phyloP scores from a whole-genome alignment of 2,113 vertebrate genomes.

The Octodon degus region DNA sequence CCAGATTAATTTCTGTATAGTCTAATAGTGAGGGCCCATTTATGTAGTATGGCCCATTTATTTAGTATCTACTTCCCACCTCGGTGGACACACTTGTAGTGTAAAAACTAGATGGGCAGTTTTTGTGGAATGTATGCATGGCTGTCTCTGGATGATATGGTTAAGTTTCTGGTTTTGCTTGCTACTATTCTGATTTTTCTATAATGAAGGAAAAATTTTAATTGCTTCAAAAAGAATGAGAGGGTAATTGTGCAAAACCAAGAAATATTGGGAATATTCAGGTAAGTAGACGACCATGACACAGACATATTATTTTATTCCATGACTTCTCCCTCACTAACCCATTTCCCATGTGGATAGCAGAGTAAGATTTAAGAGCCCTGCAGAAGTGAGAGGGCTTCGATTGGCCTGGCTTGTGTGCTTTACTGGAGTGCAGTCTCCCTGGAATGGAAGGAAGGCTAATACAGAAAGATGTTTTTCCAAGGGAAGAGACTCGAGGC shows the following conservation, averaged over 20 bases:
- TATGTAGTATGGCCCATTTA: neutral
- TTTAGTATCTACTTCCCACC: neutral
- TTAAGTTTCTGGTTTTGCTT: slow-evolving; percentile 17
- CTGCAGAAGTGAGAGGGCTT: slow-evolving; percentile 1
- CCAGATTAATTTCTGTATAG: slow-evolving; percentile 10
- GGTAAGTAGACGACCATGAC: neutral
- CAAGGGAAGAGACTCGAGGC: neutral
- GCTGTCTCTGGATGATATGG: neutral
- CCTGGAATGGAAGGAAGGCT: neutral
- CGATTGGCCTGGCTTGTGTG: neutral
- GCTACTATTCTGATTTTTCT: neutral
- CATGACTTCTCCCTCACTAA: neutral
- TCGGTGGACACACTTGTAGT: neutral
- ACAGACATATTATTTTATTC: neutral
- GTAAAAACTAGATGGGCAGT: neutral
- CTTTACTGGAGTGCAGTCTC: neutral
- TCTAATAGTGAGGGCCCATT: neutral
- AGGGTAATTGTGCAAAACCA: neutral
- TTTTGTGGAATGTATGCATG: neutral
- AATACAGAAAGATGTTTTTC: neutral
- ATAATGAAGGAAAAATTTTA: neutral
- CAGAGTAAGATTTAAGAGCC: neutral
- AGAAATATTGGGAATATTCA: slow-evolving; percentile 1
- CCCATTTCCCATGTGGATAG: neutral
- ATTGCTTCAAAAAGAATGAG: neutral